Base-by-base conservation (phyloP, 2,113 vertebrate species). In the Apaloderma vittatum region DNA sequence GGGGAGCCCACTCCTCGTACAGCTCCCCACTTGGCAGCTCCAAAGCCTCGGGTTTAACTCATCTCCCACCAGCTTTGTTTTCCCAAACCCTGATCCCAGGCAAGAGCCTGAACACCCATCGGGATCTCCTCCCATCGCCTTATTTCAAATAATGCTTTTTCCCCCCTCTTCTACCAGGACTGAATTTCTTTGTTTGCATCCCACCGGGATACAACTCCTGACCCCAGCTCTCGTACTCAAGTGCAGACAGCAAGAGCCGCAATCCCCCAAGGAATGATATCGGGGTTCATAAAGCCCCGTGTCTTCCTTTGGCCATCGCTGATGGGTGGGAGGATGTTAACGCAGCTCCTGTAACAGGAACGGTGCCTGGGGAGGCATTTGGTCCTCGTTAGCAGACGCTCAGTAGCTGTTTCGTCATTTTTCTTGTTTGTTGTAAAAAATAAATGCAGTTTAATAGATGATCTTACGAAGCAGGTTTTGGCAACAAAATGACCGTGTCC, bases 351-450 rank as follows among this genome's bases (percentile, higher is more conserved):
- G 21, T 91, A 94, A 62, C 18, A 45, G 82, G 95, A 96, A 61
- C 2, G 3, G 93, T 88, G 88, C 90, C 89, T 73, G 85, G 24
- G 72, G 93, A 94, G 78, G 91, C 97, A 97, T 98, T 98, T 97
- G 98, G 96, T 96, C 93, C 96, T 96, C 51, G 66, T 98, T 98
- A 98, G 97, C 16, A 29, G 86, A 85, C 57, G 22, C 97, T 97
- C 97, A 11, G 97, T 97, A 98, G 97, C 98, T 76, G 88, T 83
- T 98, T 96, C 97, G 96, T 97, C 97, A 97, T 99, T 98, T 98
- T 98, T 98, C 98, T 98, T 97, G 96, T 98, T 98, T 98, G 98
- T 97, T 97, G 97, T 97, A 96, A 98, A 98, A 98, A 97, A 98
- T 97, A 98, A 98, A 98, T 94, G 97, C 97, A 97, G 88, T 97